Conservation (phyloP, 2,888 invertebrate genomes). For the Tenthredo mesomela region DNA sequence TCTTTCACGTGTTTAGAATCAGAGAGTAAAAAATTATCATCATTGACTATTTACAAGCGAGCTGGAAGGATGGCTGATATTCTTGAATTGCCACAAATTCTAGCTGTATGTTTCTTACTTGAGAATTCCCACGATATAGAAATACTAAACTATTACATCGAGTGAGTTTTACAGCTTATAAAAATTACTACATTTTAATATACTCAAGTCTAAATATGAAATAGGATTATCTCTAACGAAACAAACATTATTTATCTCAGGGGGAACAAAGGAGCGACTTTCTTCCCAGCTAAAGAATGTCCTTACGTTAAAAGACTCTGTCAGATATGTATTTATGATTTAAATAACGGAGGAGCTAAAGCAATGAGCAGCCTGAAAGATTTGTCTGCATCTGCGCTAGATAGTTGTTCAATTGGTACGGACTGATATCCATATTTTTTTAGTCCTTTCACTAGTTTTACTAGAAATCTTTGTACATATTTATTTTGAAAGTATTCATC, state of each 20-base stretch:
- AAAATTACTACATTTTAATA: not conserved
- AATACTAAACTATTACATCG: slow-evolving; percentile 61
- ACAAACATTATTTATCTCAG: slow-evolving; percentile 4
- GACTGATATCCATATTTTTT: not conserved
- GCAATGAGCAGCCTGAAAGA: slow-evolving; percentile 53
- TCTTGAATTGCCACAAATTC: slow-evolving; percentile 61
- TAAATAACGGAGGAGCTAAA: slow-evolving; percentile 53
- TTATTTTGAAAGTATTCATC: not conserved
- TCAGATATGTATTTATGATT: slow-evolving; percentile 27
- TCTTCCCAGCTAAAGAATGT: slow-evolving; percentile 54
- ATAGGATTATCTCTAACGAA: not conserved
- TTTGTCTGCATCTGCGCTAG: slow-evolving; percentile 56
- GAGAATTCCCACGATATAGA: slow-evolving; percentile 57
- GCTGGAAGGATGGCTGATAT: slow-evolving; percentile 62
- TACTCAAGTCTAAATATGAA: not conserved
- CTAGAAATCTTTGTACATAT: not conserved
- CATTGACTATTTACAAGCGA: slow-evolving; percentile 56
- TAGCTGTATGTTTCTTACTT: slow-evolving; percentile 61
- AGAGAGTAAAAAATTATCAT: slow-evolving; percentile 52
- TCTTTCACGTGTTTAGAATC: slow-evolving; percentile 44
- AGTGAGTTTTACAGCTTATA: slow-evolving; percentile 57
- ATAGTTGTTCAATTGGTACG: slow-evolving; percentile 60
- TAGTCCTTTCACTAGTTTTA: not conserved
- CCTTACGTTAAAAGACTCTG: slow-evolving; percentile 55
- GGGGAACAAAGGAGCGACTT: slow-evolving; percentile 45